A percentile compares a stretch with the other conserved stretches of the same genome.
These are phyloP conservation scores for Drosophila melanosoma DNA, from an alignment of 2,888 invertebrate species.

Conservation along the genomic window DNA sequence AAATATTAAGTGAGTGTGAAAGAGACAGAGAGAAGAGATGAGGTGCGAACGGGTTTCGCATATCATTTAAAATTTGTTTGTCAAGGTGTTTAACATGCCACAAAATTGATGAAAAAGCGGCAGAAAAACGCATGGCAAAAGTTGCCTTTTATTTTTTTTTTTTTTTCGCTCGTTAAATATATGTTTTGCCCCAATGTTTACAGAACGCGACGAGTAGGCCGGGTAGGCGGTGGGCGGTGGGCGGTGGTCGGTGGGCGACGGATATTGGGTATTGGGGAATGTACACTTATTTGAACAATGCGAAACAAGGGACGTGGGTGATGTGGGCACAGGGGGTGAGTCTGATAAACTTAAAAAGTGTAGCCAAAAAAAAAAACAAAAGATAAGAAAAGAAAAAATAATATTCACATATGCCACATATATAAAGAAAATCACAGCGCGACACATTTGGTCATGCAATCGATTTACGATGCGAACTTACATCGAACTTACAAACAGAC, in stretches of 20 bases:
- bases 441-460: conserved; percentile 47
- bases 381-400: not conserved
- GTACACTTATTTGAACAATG: conserved; percentile 23
- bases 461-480: conserved; percentile 43
- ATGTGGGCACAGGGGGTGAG: conserved; percentile 2
- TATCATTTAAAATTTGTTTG: conserved; percentile 58
- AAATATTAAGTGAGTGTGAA: conserved; percentile 8
- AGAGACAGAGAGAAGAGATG: conserved; percentile 8
- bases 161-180: conserved; percentile 4
- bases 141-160: not conserved
- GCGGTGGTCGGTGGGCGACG: not conserved
- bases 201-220: conserved; percentile 5
- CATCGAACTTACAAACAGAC: conserved; percentile 45
- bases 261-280: not conserved
- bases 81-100: conserved; percentile 58
- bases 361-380: not conserved
- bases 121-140: conserved; percentile 17
- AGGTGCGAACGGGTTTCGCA: conserved; percentile 32
- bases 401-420: not conserved
- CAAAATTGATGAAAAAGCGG: conserved; percentile 24
- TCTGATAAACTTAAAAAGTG: conserved; percentile 20
- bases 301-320: not conserved
- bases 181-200: conserved; percentile 17
- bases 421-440: conserved; percentile 35
- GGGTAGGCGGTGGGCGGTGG: not conserved